These are phyloP conservation scores for Caiman crocodilus DNA, from an alignment of 2,797 vertebrate genomes.

Conservation along the genomic window DNA sequence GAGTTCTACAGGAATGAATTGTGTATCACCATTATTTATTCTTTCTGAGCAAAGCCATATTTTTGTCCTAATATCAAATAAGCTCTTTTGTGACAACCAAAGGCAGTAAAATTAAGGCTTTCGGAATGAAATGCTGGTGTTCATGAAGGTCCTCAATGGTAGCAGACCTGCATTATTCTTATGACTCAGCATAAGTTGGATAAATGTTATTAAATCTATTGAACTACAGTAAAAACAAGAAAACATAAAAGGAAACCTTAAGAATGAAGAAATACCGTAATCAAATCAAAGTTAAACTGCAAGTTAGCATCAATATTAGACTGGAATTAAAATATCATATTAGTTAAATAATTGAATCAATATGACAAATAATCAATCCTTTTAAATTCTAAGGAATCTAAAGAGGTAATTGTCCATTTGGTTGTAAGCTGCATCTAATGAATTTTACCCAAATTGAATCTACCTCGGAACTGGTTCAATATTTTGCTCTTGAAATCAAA, in stretches of 20 bases:
- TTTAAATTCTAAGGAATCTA: not conserved
- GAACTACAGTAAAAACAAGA: not conserved
- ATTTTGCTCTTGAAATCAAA: not conserved
- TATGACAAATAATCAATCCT: not conserved
- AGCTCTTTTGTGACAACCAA: not conserved
- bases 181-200: not conserved
- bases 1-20: not conserved
- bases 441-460: not conserved
- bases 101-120: not conserved
- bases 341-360: not conserved
- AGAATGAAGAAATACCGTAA: not conserved
- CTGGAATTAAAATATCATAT: not conserved
- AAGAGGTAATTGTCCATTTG: not conserved
- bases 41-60: not conserved
- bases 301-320: not conserved
- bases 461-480: not conserved
- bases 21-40: not conserved
- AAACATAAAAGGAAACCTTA: not conserved
- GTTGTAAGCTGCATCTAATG: not conserved
- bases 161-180: not conserved
- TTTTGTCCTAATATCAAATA: not conserved
- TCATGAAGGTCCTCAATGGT: not conserved
- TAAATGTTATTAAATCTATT: not conserved
- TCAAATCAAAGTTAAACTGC: not conserved
- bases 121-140: not conserved